phyloP scores from a whole-genome alignment of 2,113 vertebrate genomes.

The Saguinus imperator region DNA sequence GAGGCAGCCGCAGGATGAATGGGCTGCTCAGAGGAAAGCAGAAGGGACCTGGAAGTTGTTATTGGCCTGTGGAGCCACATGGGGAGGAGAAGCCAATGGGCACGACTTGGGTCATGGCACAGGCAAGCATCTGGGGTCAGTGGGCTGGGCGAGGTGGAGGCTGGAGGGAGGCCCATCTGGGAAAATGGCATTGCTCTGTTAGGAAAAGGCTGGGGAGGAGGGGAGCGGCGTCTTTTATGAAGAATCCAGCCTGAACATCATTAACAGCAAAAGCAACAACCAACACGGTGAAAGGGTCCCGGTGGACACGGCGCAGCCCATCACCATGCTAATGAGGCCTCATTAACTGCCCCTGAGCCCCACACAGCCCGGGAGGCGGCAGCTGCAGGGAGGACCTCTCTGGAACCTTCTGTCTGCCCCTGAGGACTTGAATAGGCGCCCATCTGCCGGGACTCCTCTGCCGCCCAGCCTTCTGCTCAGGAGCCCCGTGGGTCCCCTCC shows the following conservation, averaged over 20 bases:
- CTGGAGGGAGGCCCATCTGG: neutral
- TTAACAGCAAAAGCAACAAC: neutral
- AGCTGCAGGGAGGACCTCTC: rapidly evolving
- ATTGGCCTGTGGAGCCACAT: neutral
- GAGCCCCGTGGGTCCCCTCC: neutral
- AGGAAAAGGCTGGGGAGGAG: neutral
- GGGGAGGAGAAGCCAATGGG: rapidly evolving
- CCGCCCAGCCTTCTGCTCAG: neutral
- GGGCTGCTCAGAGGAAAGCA: neutral
- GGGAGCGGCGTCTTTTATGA: neutral
- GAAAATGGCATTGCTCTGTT: rapidly evolving
- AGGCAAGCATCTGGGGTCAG: neutral
- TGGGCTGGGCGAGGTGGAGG: neutral
- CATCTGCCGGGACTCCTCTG: neutral
- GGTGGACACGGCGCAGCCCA: neutral
- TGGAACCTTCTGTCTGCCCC: neutral
- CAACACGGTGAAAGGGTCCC: rapidly evolving
- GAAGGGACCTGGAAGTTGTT: too few relatives aligned
- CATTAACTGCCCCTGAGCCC: neutral
- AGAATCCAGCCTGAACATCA: neutral
- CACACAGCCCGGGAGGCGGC: rapidly evolving
- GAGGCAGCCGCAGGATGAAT: neutral
- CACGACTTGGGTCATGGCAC: rapidly evolving
- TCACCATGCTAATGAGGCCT: neutral
- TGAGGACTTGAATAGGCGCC: neutral